Evolutionary conservation across 1,140 invertebrate genomes (phyloP).

Genomic region (Cydia fagiglandana): DNA sequence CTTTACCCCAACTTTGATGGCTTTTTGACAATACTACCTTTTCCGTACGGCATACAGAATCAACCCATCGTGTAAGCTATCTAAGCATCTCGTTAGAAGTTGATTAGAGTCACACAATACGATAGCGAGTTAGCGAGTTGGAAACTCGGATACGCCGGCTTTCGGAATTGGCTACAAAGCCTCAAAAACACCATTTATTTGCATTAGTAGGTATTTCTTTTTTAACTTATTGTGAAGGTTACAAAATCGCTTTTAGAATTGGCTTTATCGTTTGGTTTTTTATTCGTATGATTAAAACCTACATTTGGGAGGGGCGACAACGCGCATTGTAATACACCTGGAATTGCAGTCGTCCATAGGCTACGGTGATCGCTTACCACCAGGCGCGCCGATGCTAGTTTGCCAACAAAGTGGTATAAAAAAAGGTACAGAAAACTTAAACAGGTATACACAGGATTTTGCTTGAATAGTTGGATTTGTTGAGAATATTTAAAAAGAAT

Average conservation of each 20-base stretch:
- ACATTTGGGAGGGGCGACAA: no score
- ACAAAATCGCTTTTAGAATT: background rate
- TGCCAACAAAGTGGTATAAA: no score
- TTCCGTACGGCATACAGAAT: background rate
- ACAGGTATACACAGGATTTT: no score
- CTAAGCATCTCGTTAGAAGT: slow-evolving; percentile 53
- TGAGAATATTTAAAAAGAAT: no score
- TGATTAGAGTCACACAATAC: slow-evolving; percentile 52
- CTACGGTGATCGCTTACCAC: no score
- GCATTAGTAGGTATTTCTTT: slow-evolving; percentile 11
- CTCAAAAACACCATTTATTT: slow-evolving; percentile 21
- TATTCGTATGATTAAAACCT: background rate
- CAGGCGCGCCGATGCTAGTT: no score
- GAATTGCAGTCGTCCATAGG: no score
- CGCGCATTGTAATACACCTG: no score
- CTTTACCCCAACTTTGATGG: no score
- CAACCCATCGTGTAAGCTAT: background rate
- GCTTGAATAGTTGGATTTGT: no score
- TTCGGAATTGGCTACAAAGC: background rate
- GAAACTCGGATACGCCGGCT: slow-evolving; percentile 42
- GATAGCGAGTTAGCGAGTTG: slow-evolving; percentile 42
- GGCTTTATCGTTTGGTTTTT: background rate
- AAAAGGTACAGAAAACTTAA: no score
- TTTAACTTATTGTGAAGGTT: slow-evolving; percentile 8
- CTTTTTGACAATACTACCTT: no score